phyloP scores from a whole-genome alignment of 1,140 invertebrate genomes.

The Macrobrachium rosenbergii region DNA sequence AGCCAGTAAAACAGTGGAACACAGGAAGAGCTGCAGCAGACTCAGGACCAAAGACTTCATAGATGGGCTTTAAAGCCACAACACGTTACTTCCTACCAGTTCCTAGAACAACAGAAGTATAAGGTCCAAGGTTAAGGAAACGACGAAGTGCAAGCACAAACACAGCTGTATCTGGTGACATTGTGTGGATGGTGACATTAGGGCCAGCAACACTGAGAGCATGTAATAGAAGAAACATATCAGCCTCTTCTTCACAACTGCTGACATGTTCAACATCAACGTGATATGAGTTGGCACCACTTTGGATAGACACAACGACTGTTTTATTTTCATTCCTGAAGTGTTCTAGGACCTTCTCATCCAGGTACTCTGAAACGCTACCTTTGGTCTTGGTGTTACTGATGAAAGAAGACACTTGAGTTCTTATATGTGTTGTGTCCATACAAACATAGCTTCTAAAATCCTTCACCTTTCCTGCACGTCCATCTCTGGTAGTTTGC shows the following conservation, averaged over 20 bases:
- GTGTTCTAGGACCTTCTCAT: neutral
- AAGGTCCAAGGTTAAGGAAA: neutral
- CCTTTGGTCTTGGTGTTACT: too few relatives aligned
- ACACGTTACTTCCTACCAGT: neutral
- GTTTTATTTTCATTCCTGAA: neutral
- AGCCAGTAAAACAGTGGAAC: neutral
- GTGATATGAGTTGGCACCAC: neutral
- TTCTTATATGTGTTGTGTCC: too few relatives aligned
- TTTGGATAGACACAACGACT: neutral
- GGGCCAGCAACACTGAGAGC: neutral
- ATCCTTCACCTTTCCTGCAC: neutral
- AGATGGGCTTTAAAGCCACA: neutral
- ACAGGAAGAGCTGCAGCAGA: neutral
- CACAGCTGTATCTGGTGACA: slow-evolving; percentile 10
- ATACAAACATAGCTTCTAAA: neutral
- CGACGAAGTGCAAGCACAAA: neutral
- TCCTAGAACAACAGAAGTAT: neutral
- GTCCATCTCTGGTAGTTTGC: neutral
- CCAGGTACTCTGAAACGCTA: too few relatives aligned
- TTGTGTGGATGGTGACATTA: too few relatives aligned
- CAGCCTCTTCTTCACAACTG: neutral
- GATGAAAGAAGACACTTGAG: too few relatives aligned
- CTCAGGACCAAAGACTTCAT: slow-evolving; percentile 4
- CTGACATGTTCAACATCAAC: neutral
- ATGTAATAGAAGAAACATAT: neutral